Base-by-base conservation (phyloP, 2,113 vertebrate species). In the Epinephelus lanceolatus region DNA sequence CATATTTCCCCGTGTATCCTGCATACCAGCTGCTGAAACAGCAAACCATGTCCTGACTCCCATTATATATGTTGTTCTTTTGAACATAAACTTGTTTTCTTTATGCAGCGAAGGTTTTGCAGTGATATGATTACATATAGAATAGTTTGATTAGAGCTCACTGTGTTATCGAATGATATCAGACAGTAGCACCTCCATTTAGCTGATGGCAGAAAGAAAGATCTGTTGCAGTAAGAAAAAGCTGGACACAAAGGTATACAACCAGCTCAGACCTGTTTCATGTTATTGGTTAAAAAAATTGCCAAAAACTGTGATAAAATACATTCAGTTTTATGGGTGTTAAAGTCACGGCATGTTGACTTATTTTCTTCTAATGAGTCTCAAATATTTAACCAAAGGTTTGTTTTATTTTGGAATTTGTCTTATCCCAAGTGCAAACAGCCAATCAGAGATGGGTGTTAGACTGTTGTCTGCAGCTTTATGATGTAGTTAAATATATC, bases 401-500 rank as follows among this genome's bases (percentile, higher is more conserved):
- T 57, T 71, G 13, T 59, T 66, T 40, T 42, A 3, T 11, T 76
- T 33, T 71, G 19, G 7, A 7, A 61, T 56, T 18, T 18, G 18
- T 51, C 18, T 21, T 67, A 42, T 84, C 10, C 40, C 9, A 52
- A 69, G 42, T 71, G 47, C 42, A 78, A 37, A 51, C n/a, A 68
- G 17, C 45, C 27, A 19, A 33, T 83, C 18, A 37, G 37, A n/a
- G 61, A 81, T 57, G 4, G 66, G 53, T 59, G 70, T 59, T 1
- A 42, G 37, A 25, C 33, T 23, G 55, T n/a, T 52, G 67, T 55
- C 62, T 52, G 69, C 72, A 53, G n/a, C 23, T 59, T 42, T 18
- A 23, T 49, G 25, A 40, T 33, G 9, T 10, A 52, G 23, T 51
- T 7, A 1, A 21, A 27, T 45, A 51, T 33, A 33, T 57, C 45